phyloP scores from a whole-genome alignment of 2,797 vertebrate genomes.

The Nasua narica region DNA sequence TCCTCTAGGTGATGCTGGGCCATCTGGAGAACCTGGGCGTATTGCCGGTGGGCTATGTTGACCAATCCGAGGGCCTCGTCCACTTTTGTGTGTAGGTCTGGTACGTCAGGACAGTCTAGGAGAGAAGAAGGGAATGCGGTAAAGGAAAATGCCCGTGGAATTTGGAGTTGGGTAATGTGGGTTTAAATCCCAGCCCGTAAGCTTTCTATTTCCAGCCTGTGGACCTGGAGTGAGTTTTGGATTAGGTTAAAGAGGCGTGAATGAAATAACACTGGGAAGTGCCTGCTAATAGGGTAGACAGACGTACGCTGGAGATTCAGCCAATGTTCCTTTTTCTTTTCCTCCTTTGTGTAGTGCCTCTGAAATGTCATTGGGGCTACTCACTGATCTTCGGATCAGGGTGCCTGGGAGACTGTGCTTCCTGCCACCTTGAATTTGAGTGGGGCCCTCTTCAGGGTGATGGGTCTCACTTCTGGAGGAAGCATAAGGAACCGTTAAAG shows the following conservation, averaged over 20 bases:
- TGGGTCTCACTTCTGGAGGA: neutral
- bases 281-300: neutral
- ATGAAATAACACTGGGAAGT: neutral
- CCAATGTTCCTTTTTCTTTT: neutral
- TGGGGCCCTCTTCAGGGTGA: neutral
- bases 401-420: neutral
- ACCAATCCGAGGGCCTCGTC: slow-evolving; percentile 89
- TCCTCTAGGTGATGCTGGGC: slow-evolving; percentile 89
- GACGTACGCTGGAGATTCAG: neutral
- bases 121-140: slow-evolving; percentile 44
- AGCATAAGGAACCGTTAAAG: neutral
- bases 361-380: neutral
- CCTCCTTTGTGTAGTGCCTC: neutral
- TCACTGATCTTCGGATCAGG: neutral
- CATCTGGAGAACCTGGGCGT: slow-evolving; percentile 89
- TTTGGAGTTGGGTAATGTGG: neutral
- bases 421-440: neutral
- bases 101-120: slow-evolving; percentile 90
- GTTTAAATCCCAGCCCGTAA: neutral
- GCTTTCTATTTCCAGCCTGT: neutral
- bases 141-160: neutral
- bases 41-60: slow-evolving; percentile 90
- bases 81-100: slow-evolving; percentile 89
- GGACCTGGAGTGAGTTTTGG: neutral
- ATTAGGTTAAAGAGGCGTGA: neutral